Evolutionary conservation across 1,140 invertebrate species (phyloP), one percentile per base, ranked within the genome.

Genomic region (Rhagoletis pomonella): DNA sequence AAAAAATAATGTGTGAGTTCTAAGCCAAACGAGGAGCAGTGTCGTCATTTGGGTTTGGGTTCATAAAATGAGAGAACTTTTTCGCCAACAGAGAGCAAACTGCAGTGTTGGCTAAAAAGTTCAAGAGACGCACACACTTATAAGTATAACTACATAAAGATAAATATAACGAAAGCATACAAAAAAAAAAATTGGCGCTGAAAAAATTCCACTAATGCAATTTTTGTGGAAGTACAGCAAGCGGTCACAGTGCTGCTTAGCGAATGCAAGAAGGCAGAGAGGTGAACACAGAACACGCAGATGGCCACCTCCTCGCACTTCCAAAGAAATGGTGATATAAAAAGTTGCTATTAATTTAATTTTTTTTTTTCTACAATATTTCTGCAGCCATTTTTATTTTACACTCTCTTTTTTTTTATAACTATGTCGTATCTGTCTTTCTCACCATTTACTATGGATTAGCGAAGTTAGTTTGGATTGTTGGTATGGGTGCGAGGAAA

Each of bases 181-280:
- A 69, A 39, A 69, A 65, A 67, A 81, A 42, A 14, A 73, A 87
- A 77, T 44, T 17, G 89, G 88, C 87, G 89, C 88, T 81, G 42
- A 62, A 60, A 89, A 88, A 69, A 88, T 87, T 86, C 88, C 50
- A 89, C 87, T 87, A 87, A 89, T 87, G 86, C 81, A 88, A 87
- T 65, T 62, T 77, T 60, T 59, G 7, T 55, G 81, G n/a, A 29
- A 58, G n/a, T 4, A 29, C 47, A n/a, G 29, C 47, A 59, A 55
- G 58, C n/a, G 6, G 42, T 17, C 10, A 6, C 4, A 9, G 7
- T 5, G 65, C 19, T 67, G 29, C 10, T 29, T 29, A 14, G 65
- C 65, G 29, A 19, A 64, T 29, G 29, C 29, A 29, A 29, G 29
- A 29, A 67, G 29, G 65, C 10, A 39, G 65, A 29, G 65, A 67